Conservation (phyloP, 2,113 vertebrate genomes). For the Platycercus adscitus region DNA sequence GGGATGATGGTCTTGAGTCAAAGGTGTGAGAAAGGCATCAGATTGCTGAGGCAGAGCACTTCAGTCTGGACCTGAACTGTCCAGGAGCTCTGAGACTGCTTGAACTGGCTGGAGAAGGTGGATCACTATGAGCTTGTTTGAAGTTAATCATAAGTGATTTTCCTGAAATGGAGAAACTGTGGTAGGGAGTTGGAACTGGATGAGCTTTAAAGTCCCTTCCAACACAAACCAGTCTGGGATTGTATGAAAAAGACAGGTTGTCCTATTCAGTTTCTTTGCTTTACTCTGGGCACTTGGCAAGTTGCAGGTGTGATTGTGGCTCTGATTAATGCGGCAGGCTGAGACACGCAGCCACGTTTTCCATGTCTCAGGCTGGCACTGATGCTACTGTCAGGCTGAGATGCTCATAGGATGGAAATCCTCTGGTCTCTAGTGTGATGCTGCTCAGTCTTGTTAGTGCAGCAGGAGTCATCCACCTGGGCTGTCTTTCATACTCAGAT, state of each 20-base stretch:
- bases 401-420: not conserved
- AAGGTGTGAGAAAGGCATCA: not conserved
- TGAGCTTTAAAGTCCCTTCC: not conserved
- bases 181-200: not conserved
- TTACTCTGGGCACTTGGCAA: fast-evolving
- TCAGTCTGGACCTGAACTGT: not conserved
- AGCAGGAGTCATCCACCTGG: not conserved
- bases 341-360: not conserved
- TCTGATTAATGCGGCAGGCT: not conserved
- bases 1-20: not conserved
- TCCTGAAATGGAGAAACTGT: not conserved
- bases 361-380: fast-evolving
- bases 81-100: not conserved
- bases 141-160: not conserved
- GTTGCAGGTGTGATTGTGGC: not conserved
- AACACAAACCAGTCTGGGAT: not conserved
- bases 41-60: not conserved
- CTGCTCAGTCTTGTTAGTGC: not conserved
- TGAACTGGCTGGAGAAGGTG: not conserved
- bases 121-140: not conserved
- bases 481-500: not conserved
- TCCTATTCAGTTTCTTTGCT: not conserved
- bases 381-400: not conserved
- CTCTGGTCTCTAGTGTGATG: not conserved
- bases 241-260: not conserved